These are phyloP conservation scores for Cerceris rybyensis DNA, from an alignment of 2,888 invertebrate genomes.

Conservation along the genomic window DNA sequence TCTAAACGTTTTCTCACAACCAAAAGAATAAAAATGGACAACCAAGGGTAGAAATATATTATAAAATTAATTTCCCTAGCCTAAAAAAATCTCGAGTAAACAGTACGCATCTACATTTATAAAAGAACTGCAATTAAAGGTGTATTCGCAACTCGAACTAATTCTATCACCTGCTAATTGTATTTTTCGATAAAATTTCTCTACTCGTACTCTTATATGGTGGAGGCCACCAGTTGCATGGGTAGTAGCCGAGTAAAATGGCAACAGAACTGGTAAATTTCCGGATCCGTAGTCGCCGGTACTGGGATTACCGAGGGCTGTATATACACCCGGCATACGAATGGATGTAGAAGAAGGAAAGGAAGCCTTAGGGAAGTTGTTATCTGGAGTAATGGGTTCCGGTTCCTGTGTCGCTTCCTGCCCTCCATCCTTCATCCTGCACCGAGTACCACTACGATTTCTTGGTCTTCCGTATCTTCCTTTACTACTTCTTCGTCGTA, in stretches of 20 bases:
- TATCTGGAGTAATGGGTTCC: constrained; percentile 75
- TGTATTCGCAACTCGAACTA: too few species aligned
- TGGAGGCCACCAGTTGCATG: constrained; percentile 71
- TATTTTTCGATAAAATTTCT: background rate
- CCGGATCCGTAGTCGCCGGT: constrained; percentile 60
- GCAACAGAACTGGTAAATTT: constrained; percentile 73
- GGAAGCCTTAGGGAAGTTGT: constrained; percentile 72
- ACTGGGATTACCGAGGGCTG: constrained; percentile 35
- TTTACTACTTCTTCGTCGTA: constrained; percentile 13
- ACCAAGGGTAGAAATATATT: too few species aligned
- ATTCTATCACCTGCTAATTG: too few species aligned
- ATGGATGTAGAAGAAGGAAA: constrained; percentile 74
- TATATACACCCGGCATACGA: constrained; percentile 42
- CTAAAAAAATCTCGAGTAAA: too few species aligned
- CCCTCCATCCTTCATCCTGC: constrained; percentile 69
- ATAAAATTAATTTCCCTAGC: too few species aligned
- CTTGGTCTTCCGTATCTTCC: constrained; percentile 28
- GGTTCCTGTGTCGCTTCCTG: constrained; percentile 72
- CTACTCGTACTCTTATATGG: background rate
- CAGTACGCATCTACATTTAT: too few species aligned
- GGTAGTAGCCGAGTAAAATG: constrained; percentile 62
- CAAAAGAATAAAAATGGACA: too few species aligned
- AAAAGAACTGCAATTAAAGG: too few species aligned
- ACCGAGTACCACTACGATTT: constrained; percentile 51
- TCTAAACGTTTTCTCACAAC: too few species aligned